Base-by-base conservation (phyloP, 2,113 vertebrate genomes). In the Syngnathoides biaculeatus region DNA sequence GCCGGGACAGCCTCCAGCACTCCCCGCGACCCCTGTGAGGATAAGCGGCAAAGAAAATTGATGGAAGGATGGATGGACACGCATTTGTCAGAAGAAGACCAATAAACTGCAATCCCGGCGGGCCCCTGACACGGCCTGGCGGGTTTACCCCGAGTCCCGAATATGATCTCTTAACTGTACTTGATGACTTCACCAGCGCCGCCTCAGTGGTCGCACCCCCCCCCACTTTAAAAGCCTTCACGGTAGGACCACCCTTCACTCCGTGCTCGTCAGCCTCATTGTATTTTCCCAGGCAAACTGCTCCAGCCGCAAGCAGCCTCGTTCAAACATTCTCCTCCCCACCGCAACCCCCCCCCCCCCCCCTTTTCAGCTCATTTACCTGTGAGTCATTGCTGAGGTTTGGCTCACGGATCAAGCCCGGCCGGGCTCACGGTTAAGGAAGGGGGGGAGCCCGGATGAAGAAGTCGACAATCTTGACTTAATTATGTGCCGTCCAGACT, bases 351-450 rank as follows among this genome's bases (percentile, higher is more conserved):
- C 75, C 68, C 63, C 64, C 69, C 60, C 64, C 68, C 68, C 47
- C 64, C 67, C 53, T 79, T 69, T 84, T 73, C 69, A 77, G 81
- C 86, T 86, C 84, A 84, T 79, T 82, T 81, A 79, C 68, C 75
- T 64, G 22, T 86, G 87, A 90, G 81, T 90, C 89, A 90, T 79
- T 50, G 68, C 73, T 84, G 86, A 61, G 89, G 89, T 88, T 85
- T 89, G 85, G 89, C 81, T 50, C 0, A 30, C 14, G 65, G 82
- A 89, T 90, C 79, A 89, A 86, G 75, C 67, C 65, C 74, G 64
- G 68, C 65, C 74, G 64, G 68, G 73, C 79, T 72, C 69, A 83
- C 67, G 77, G 74, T 77, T 84, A 19, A 19, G 5, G 45, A 17
- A 69, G 79, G 70, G 56, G 70, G 56, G 63, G 72, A 80, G 82